Evolutionary conservation across 35 echinoderm and acorn worm genomes (phyloP).

Genomic region (Apostichopus parvimensis): DNA sequence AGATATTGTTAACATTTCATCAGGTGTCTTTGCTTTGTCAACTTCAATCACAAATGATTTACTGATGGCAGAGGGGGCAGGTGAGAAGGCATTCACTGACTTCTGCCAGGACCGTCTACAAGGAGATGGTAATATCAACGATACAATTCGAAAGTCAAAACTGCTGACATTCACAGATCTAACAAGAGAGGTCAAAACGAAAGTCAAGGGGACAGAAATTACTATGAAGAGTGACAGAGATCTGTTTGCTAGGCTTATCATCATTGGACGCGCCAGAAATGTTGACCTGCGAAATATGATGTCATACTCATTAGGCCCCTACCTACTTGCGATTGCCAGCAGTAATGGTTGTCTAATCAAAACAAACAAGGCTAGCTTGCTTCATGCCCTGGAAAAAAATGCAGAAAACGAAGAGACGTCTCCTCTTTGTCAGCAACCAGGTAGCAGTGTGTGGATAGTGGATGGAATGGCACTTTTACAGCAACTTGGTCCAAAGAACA

Average conservation of each 20-base stretch:
- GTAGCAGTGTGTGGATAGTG: slow-evolving; percentile 51
- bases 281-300: slow-evolving; percentile 64
- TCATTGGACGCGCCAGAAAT: slow-evolving; percentile 56
- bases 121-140: not conserved
- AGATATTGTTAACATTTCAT: slow-evolving; percentile 67
- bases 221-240: slow-evolving; percentile 52
- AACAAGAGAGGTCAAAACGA: slow-evolving; percentile 20
- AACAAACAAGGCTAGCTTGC: slow-evolving; percentile 70
- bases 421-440: not conserved
- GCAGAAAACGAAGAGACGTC: not conserved
- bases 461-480: slow-evolving; percentile 66
- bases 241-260: slow-evolving; percentile 54
- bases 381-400: not conserved
- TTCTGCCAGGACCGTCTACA: slow-evolving; percentile 31
- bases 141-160: slow-evolving; percentile 32
- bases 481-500: slow-evolving; percentile 35
- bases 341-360: slow-evolving; percentile 60
- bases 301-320: slow-evolving; percentile 58
- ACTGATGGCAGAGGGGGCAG: slow-evolving; percentile 38
- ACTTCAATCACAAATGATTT: slow-evolving; percentile 58
- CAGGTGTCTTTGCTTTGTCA: slow-evolving; percentile 66
- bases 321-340: not conserved
- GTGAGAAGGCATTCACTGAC: slow-evolving; percentile 49
- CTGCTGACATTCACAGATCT: slow-evolving; percentile 55
- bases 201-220: slow-evolving; percentile 52